Evolutionary conservation across 2,113 vertebrate genomes (phyloP), one percentile per base, ranked within the genome.

Genomic region (Choloepus hoffmanni): DNA sequence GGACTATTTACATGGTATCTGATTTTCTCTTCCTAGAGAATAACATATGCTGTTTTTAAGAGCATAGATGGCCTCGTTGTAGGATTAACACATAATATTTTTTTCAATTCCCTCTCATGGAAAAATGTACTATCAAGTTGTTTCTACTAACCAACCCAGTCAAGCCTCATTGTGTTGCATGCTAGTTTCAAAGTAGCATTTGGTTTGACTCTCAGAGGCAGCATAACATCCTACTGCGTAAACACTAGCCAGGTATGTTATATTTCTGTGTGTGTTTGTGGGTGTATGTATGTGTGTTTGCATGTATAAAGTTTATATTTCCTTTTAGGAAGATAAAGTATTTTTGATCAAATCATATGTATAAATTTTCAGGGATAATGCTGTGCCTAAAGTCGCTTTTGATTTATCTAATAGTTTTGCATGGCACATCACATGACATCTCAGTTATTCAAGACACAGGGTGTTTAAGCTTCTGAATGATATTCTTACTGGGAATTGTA

Each of bases 31-130:
- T 84, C 76, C 40, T 82, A 28, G 74, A 67, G 30, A 89, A 45
- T 11, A 94, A 53, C 30, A 19, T 65, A 1, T 85, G 36, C 73
- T 82, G 0, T 88, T 79, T 96, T 90, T 70, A 94, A 81, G 73
- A 92, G n/a, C 23, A 26, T 24, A 94, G 68, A 92, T 48, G 40
- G 93, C 55, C 78, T 94, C 78, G 21, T 91, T 73, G 81, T 48
- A 94, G 43, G 89, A 89, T 89, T 93, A 95, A 86, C 82, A 97
- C 83, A 91, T 83, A 84, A 24, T 70, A 89, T 95, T 91, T 81
- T 62, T 95, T 96, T 94, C 28, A 43, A 53, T 86, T 95, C 74
- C 74, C 73, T 96, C 74, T 78, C 15, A 7, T 36, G 78, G 76
- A 14, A 79, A 81, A 70, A 74, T 24, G 26, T n/a, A 79, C 55